Evolutionary conservation across 2,888 invertebrate genomes (phyloP), one percentile per base, ranked within the genome.

Genomic region (Latrodectus elegans): DNA sequence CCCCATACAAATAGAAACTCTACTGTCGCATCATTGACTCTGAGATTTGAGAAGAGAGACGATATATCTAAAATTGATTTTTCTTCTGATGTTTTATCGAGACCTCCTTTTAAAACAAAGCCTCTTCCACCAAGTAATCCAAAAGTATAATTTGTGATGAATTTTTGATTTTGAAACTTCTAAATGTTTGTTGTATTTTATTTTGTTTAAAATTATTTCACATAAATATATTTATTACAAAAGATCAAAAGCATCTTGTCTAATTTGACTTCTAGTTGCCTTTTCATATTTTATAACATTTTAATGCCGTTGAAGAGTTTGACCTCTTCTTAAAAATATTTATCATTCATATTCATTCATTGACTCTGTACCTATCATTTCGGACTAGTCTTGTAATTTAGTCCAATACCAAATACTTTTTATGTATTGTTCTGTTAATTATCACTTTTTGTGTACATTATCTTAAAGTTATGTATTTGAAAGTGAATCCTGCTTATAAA

Each of bases 1-100:
- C 26, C 71, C 15, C 77, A 73, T 64, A 75, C 88, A 71, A 93
- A 92, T 72, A 92, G 93, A 90, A 94, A 94, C 91, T 95, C 95
- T 26, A 95, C 95, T 91, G 95, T 96, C 81, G 96, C 96, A 53
- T 95, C 95, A 85, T 93, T 96, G 90, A 96, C 96, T 91, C 95
- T 95, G 91, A 96, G 95, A 92, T 96, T 96, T 91, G 96, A 96
- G 92, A 94, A 89, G 49, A 74, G 76, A 60, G 84, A 79, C n/a
- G 74, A 26, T 67, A 22, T 22, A 22, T 77, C 60, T 17, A 74
- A 64, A 15, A 22, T 65, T 9, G 65, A 68, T 68, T 49, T 49
- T 55, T 60, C 64, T 65, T 38, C 52, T 17, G 76, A 72, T 53
- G 15, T 65, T 14, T 76, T 72, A 51, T 26, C 81, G 74, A 78